A percentile compares a stretch with the other conserved stretches of the same genome.
Evolutionary conservation across 1,140 invertebrate species (phyloP).

Genomic region (Odontomachus brunneus): DNA sequence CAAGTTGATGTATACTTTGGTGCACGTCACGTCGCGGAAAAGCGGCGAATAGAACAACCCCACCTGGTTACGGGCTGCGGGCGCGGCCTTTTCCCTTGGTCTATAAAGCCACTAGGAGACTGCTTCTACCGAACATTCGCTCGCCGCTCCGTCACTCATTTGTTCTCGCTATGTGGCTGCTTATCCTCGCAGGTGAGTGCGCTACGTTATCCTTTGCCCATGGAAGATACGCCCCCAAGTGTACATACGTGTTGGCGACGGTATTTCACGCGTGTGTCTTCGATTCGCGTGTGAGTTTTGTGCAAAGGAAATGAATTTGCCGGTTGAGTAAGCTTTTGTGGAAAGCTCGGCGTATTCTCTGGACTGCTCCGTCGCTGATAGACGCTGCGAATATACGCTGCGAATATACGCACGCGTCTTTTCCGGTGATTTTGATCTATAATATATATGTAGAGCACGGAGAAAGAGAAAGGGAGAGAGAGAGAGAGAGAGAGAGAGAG

Average conservation of each 20-base stretch:
- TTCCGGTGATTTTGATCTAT: background rate
- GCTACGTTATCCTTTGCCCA: slow-evolving; percentile 26
- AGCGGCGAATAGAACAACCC: slow-evolving; percentile 77
- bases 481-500: too few relatives aligned
- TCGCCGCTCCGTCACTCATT: slow-evolving; percentile 81
- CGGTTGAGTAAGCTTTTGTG: background rate
- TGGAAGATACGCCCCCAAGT: slow-evolving; percentile 2
- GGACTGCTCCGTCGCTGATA: background rate
- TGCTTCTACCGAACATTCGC: slow-evolving; percentile 82
- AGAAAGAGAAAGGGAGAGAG: too few relatives aligned
- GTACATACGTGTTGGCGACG: slow-evolving; percentile 19
- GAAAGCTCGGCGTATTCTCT: background rate
- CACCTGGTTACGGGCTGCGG: slow-evolving; percentile 77
- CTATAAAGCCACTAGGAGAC: slow-evolving; percentile 82
- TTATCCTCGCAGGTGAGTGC: slow-evolving; percentile 83
- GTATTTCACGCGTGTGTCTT: slow-evolving; percentile 21
- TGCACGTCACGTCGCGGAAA: slow-evolving; percentile 72
- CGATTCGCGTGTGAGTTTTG: slow-evolving; percentile 9
- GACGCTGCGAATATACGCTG: too few relatives aligned
- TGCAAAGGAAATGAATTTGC: background rate
- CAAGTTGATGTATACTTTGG: slow-evolving; percentile 66
- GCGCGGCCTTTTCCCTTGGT: slow-evolving; percentile 83
- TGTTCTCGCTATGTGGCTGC: slow-evolving; percentile 83
- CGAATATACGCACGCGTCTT: too few relatives aligned
- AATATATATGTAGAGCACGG: background rate